Evolutionary conservation across 1,140 invertebrate species (phyloP).

Genomic region (Musca vetustissima): DNA sequence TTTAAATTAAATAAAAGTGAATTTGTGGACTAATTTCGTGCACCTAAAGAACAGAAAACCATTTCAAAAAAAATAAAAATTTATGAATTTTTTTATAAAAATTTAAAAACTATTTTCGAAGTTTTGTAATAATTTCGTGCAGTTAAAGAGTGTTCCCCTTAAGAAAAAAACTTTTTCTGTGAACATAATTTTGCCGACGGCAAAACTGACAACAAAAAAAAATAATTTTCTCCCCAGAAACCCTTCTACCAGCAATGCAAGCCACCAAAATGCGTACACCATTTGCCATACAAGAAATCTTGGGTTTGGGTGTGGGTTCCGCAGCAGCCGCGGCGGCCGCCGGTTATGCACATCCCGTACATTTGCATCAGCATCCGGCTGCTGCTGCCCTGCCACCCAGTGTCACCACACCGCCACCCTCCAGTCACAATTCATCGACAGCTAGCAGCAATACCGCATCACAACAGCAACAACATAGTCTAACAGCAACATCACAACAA

Average conservation of each 20-base stretch:
- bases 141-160: too few relatives aligned
- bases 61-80: too few relatives aligned
- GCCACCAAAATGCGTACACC: constrained; percentile 68
- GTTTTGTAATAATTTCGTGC: too few relatives aligned
- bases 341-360: constrained; percentile 37
- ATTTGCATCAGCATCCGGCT: constrained; percentile 35
- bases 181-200: constrained; percentile 27
- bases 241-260: constrained; percentile 36
- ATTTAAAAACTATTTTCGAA: too few relatives aligned
- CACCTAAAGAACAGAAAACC: too few relatives aligned
- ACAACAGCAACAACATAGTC: constrained; percentile 2
- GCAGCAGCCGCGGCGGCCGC: constrained; percentile 40
- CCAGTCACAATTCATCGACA: constrained; percentile 13
- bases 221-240: constrained; percentile 5
- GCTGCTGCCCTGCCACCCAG: constrained; percentile 24
- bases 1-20: too few relatives aligned
- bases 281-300: constrained; percentile 88
- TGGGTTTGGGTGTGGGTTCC: constrained; percentile 72
- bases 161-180: too few relatives aligned
- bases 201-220: constrained; percentile 18
- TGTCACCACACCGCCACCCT: constrained; percentile 29
- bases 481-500: constrained; percentile 17
- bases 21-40: too few relatives aligned
- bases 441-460: too few relatives aligned
- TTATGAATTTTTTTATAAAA: too few relatives aligned